A percentile compares a stretch with the other conserved stretches of the same genome.
phyloP scores from a whole-genome alignment of 2,888 invertebrate species.

The Eledona agricola region DNA sequence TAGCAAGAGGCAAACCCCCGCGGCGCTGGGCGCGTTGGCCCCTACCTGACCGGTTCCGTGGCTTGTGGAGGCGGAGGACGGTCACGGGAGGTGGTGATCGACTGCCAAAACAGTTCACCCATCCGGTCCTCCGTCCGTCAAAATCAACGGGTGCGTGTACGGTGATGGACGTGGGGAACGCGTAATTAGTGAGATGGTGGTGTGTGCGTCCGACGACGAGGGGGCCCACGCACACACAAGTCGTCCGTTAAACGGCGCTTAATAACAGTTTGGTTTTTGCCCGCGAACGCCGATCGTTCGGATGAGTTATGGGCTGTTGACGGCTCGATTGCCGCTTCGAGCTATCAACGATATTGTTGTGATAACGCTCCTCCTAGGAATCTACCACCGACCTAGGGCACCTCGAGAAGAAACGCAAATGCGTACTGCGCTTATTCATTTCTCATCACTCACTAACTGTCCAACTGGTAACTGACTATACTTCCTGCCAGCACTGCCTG shows the following conservation, averaged over 20 bases:
- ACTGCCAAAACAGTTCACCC: constrained; percentile 36
- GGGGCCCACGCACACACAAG: constrained; percentile 19
- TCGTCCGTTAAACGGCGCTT: constrained; percentile 24
- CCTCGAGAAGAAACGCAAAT: too few relatives aligned
- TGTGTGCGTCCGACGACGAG: constrained; percentile 8
- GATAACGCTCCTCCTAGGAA: too few relatives aligned
- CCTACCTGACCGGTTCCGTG: constrained; percentile 18
- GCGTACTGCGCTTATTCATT: too few relatives aligned
- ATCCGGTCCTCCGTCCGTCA: constrained; percentile 12
- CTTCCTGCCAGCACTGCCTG: too few relatives aligned
- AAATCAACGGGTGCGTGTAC: constrained; percentile 18
- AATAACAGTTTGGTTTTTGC: constrained; percentile 30
- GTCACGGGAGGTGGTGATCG: constrained; percentile 23
- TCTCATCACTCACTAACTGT: too few relatives aligned
- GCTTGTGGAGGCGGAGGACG: constrained; percentile 17
- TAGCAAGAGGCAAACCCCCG: constrained; percentile 4
- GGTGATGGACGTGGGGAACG: constrained; percentile 32
- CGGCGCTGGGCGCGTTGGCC: constrained; percentile 10
- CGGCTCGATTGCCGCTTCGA: constrained; percentile 22
- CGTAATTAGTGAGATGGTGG: constrained; percentile 28
- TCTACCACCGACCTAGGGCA: too few relatives aligned
- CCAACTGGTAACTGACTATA: too few relatives aligned
- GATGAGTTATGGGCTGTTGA: constrained; percentile 36
- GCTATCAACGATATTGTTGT: constrained; percentile 20
- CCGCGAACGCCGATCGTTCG: constrained; percentile 7